These are phyloP conservation scores for Syncerus caffer DNA, from an alignment of 2,797 vertebrate species.

Conservation along the genomic window DNA sequence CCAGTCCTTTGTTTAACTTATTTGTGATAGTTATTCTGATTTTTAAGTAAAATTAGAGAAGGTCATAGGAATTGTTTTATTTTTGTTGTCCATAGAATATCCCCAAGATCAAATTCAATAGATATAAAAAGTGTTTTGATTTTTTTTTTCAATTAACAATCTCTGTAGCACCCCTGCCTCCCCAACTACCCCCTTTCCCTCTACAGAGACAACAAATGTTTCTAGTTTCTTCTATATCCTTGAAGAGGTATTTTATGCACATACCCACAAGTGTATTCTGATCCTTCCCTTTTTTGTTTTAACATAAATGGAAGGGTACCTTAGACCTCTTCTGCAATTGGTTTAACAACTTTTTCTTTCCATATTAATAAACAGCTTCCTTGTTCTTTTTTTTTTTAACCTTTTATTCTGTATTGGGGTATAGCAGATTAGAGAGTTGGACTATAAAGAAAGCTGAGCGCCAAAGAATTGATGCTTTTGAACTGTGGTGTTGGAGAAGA, in stretches of 20 bases:
- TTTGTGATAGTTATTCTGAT: not conserved
- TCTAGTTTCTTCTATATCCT: not conserved
- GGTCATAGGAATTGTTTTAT: not conserved
- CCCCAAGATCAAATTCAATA: not conserved
- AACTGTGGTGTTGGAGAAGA: not conserved
- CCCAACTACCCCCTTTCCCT: not conserved
- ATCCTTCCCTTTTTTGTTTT: not conserved
- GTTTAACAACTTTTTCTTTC: not conserved
- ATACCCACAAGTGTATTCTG: not conserved
- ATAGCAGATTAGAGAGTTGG: not conserved
- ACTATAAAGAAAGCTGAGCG: not conserved
- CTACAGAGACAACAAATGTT: not conserved
- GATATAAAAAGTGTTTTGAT: not conserved
- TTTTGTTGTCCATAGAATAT: not conserved
- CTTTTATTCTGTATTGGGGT: not conserved
- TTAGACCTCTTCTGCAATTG: not conserved
- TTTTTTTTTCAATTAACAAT: not conserved
- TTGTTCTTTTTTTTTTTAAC: not conserved
- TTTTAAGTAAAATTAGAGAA: not conserved
- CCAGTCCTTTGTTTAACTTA: not conserved
- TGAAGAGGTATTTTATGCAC: not conserved
- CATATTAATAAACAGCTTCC: not conserved
- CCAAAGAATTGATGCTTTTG: not conserved
- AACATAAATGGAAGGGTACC: not conserved
- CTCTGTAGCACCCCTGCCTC: not conserved